Evolutionary conservation across 2,888 invertebrate genomes (phyloP).

Genomic region (Sceliomorpha sp.): DNA sequence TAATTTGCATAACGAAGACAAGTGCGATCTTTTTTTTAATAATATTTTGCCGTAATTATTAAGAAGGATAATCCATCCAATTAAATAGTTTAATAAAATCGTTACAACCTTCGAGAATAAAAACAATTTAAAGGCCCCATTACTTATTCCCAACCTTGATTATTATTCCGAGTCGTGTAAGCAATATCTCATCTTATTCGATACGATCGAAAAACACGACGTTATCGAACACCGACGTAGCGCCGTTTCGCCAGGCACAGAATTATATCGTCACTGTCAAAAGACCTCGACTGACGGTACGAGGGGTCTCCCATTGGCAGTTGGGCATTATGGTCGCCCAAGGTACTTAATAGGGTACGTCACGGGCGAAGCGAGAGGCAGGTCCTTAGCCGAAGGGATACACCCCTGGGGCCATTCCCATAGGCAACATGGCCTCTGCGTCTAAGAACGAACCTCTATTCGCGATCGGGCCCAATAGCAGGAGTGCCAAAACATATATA

Average conservation of each 20-base stretch:
- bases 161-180: no score
- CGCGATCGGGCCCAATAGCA: constrained; percentile 58
- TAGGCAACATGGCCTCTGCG: constrained; percentile 70
- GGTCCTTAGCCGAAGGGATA: constrained; percentile 71
- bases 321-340: constrained; percentile 61
- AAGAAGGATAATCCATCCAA: no score
- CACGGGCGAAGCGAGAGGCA: constrained; percentile 67
- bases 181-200: no score
- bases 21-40: no score
- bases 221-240: not conserved
- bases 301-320: constrained; percentile 35
- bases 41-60: no score
- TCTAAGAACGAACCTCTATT: constrained; percentile 48
- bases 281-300: constrained; percentile 22
- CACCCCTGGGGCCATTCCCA: constrained; percentile 78
- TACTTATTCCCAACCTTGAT: no score
- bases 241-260: not conserved
- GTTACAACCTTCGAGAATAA: no score
- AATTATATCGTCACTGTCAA: constrained; percentile 28
- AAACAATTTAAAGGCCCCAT: no score
- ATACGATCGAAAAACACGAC: no score
- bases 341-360: constrained; percentile 61
- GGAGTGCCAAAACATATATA: constrained; percentile 65
- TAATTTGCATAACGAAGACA: no score
- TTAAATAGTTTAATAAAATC: no score